phyloP scores from a whole-genome alignment of 2,113 vertebrate species.

The Calidris pygmaea region DNA sequence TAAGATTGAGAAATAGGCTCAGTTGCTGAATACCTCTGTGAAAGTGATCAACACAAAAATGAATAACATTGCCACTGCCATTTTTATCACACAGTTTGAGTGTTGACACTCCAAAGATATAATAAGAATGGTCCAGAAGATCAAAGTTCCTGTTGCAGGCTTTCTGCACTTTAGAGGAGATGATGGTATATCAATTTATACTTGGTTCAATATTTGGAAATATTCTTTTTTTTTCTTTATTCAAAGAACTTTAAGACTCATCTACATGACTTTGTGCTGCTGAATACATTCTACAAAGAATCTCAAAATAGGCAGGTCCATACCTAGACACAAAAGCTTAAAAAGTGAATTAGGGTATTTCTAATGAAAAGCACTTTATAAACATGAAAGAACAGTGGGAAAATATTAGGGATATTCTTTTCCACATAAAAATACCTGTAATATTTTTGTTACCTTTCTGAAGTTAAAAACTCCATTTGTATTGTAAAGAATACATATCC shows the following conservation, averaged over 20 bases:
- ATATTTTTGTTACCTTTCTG: neutral
- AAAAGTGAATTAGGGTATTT: neutral
- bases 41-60: constrained; percentile 35
- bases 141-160: neutral
- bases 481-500: neutral
- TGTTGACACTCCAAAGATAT: constrained; percentile 10
- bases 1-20: neutral
- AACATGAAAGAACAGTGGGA: neutral
- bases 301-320: neutral
- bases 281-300: constrained; percentile 5
- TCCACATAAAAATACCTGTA: neutral
- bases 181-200: neutral
- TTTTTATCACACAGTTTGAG: constrained; percentile 33
- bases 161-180: constrained; percentile 15
- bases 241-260: neutral
- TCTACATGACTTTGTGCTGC: constrained; percentile 5
- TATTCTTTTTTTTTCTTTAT: constrained; percentile 7
- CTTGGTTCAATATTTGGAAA: constrained; percentile 14
- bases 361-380: neutral
- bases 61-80: constrained; percentile 4
- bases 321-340: neutral
- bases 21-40: neutral
- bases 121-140: constrained; percentile 11
- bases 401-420: neutral
- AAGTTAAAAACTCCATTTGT: neutral